Base-by-base conservation (phyloP, 2,113 vertebrate genomes). In the Ictidomys tridecemlineatus region DNA sequence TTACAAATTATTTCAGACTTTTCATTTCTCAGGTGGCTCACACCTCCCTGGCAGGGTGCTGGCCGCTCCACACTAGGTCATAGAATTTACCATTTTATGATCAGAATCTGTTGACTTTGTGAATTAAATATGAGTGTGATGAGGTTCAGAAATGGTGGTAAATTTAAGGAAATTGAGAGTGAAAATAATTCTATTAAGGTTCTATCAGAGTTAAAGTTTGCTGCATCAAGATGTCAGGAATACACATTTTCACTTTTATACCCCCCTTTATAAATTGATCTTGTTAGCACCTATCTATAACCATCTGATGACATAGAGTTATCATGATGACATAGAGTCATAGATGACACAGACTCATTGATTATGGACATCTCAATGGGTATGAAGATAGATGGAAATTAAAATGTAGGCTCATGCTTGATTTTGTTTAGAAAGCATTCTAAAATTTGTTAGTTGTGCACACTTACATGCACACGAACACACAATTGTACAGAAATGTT, bases 211-310 rank as follows among this genome's bases (percentile, higher is more conserved):
- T 51, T 72, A 20, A 86, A 73, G 4, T 82, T 34, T 58, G 22
- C 17, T 63, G 1, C 14, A 12, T 63, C 7, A 28, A 63, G 48
- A 72, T 65, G 22, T 63, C 34, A 63, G 17, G 42, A 61, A 51
- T 24, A 67, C n/a, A 70, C 24, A 51, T 42, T 77, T 32, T 93
- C 42, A 93, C 39, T 77, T 92, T 85, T 77, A 45, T 86, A 86
- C 37, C 6, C 22, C 17, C 17, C 37, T 78, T 78, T 22, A 45
- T 9, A 53, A 42, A 51, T 61, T 79, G 51, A n/a, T 37, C 42
- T 86, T 69, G 16, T 20, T 26, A 42, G 13, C 18, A 1, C 10
- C 53, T 58, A 61, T 73, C 76, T 32, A 94, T 73, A 76, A 61
- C 42, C 6, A 74, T 14, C 18, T 74, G 51, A 48, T 89, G 26